phyloP scores from a whole-genome alignment of 2,888 invertebrate species.

The Tetanocera ferruginea region DNA sequence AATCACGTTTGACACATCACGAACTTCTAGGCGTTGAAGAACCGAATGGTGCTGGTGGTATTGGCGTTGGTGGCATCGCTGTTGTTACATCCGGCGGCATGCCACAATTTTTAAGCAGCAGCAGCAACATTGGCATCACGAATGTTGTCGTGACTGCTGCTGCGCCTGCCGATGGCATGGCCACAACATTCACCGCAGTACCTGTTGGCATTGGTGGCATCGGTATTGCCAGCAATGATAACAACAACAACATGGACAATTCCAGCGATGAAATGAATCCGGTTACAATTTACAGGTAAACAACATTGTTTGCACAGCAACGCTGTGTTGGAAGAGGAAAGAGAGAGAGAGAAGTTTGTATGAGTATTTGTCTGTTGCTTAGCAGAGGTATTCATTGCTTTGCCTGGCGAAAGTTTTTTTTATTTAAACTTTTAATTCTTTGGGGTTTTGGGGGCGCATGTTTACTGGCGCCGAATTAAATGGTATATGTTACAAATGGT shows the following conservation, averaged over 20 bases:
- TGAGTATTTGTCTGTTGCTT: neutral
- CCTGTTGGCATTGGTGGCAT: constrained; percentile 46
- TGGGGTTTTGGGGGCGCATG: too few species aligned
- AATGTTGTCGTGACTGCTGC: constrained; percentile 9
- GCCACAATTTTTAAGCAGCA: neutral
- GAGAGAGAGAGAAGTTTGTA: neutral
- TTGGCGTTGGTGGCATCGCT: neutral
- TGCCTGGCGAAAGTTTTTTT: too few species aligned
- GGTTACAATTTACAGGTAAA: constrained; percentile 90
- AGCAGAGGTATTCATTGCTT: too few species aligned
- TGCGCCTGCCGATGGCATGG: constrained; percentile 8
- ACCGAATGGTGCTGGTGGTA: neutral
- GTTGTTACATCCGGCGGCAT: neutral
- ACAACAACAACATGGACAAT: constrained; percentile 82
- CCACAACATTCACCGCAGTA: constrained; percentile 37
- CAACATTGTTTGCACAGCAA: neutral
- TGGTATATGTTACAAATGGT: too few species aligned
- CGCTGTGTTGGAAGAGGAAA: too few species aligned
- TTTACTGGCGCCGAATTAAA: too few species aligned
- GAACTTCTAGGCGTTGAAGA: neutral
- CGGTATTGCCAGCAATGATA: constrained; percentile 70
- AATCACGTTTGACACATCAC: neutral
- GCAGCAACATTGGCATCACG: neutral
- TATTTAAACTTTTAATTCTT: too few species aligned
- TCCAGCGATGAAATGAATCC: constrained; percentile 89